Percentiles rank a stretch among this genome's conserved stretches.
phyloP scores from a whole-genome alignment of 2,888 invertebrate genomes.

The Diaphora mendica region DNA sequence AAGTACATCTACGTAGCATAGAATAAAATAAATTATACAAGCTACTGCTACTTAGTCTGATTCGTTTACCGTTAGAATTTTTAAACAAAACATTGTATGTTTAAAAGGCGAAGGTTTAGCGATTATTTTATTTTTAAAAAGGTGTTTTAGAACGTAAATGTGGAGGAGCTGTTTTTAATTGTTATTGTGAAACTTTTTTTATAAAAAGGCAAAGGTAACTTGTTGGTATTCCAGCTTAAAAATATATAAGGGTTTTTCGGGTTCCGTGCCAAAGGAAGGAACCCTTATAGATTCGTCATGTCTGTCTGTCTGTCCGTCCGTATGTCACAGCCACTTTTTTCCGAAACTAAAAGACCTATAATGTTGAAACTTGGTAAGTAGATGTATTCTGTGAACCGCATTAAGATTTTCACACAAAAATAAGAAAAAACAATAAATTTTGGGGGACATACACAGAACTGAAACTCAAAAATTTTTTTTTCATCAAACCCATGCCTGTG shows the following conservation, averaged over 20 bases:
- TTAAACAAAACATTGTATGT: conserved; percentile 29
- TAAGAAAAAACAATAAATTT: too few species aligned
- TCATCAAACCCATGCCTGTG: too few species aligned
- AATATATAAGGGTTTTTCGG: not conserved
- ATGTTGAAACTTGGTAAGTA: too few species aligned
- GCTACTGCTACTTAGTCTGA: conserved; percentile 17
- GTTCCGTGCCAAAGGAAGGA: too few species aligned
- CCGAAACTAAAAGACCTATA: too few species aligned
- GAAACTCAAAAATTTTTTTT: too few species aligned
- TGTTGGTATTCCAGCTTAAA: conserved; percentile 16
- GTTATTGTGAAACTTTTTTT: conserved; percentile 31
- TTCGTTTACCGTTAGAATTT: conserved; percentile 26
- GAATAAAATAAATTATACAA: conserved; percentile 45
- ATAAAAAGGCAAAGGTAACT: conserved; percentile 17
- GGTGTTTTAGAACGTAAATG: conserved; percentile 29
- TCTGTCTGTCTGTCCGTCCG: too few species aligned
- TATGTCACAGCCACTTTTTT: too few species aligned
- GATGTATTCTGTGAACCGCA: too few species aligned
- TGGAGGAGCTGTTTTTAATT: conserved; percentile 25
- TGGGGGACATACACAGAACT: too few species aligned
- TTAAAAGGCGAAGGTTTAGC: conserved; percentile 29
- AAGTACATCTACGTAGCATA: conserved; percentile 33
- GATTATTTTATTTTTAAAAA: conserved; percentile 30
- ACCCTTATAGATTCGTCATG: too few species aligned
- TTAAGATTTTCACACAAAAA: too few species aligned